phyloP scores from a whole-genome alignment of 2,113 vertebrate species.

The Morone saxatilis region DNA sequence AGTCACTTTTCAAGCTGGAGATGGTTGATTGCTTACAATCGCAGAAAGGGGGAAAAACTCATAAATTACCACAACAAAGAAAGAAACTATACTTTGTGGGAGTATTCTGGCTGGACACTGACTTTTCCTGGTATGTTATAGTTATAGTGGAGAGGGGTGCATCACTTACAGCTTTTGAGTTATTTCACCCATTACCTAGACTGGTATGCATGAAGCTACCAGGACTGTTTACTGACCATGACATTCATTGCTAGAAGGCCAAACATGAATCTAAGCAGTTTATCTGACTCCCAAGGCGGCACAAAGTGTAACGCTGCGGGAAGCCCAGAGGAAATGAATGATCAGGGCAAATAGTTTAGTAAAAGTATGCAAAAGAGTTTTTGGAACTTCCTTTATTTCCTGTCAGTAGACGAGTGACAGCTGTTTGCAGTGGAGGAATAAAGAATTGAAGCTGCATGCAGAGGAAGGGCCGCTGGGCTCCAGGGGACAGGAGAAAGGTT shows the following conservation, averaged over 20 bases:
- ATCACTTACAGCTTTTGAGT: neutral
- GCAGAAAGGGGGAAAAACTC: conserved; percentile 1
- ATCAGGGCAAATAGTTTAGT: conserved; percentile 61
- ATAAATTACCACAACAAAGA: conserved; percentile 39
- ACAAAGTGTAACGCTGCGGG: conserved; percentile 4
- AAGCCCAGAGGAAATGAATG: conserved; percentile 60
- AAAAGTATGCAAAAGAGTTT: conserved; percentile 62
- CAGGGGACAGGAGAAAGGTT: conserved; percentile 75
- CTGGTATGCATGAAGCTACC: neutral
- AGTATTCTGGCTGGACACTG: neutral
- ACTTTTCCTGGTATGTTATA: conserved; percentile 7
- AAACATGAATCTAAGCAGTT: conserved; percentile 47
- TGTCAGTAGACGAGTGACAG: conserved; percentile 65
- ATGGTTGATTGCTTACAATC: conserved; percentile 11
- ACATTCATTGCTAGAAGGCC: conserved; percentile 3
- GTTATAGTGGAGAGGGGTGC: neutral
- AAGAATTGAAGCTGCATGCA: conserved; percentile 79
- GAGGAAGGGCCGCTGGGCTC: conserved; percentile 59
- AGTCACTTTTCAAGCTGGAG: neutral
- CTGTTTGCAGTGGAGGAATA: conserved; percentile 73
- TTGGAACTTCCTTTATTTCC: conserved; percentile 66
- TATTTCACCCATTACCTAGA: conserved; percentile 7
- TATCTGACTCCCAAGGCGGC: conserved; percentile 31
- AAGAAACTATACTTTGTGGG: conserved; percentile 1
- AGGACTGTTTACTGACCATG: conserved; percentile 15